Percentiles rank a stretch among this genome's conserved stretches.
Evolutionary conservation across 2,113 vertebrate genomes (phyloP).

Genomic region (Scomber scombrus): DNA sequence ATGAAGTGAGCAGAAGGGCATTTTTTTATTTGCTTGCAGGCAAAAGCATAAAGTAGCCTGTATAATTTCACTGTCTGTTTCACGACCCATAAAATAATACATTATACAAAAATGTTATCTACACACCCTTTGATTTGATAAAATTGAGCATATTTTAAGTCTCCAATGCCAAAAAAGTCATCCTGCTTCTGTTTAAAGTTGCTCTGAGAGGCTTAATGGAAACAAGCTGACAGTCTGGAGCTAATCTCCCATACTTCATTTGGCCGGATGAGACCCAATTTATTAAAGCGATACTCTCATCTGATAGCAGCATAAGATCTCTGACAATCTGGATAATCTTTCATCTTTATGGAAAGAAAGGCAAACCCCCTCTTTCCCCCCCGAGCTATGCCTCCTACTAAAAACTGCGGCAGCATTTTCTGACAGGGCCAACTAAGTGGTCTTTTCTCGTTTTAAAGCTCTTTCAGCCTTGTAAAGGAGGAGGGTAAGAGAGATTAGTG

Average conservation of each 20-base stretch:
- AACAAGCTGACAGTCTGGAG: slow-evolving; percentile 69
- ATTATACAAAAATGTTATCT: slow-evolving; percentile 13
- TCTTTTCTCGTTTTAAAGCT: slow-evolving; percentile 61
- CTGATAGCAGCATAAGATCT: slow-evolving; percentile 64
- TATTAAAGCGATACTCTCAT: slow-evolving; percentile 66
- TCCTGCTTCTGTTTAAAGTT: slow-evolving; percentile 11
- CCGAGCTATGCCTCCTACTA: slow-evolving; percentile 25
- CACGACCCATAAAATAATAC: not conserved
- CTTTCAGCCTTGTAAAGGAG: slow-evolving; percentile 54
- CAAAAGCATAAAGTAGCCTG: not conserved
- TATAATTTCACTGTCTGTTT: not conserved
- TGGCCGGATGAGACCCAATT: slow-evolving; percentile 65
- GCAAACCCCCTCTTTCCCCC: not conserved
- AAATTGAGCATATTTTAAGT: slow-evolving; percentile 56
- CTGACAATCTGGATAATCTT: slow-evolving; percentile 74
- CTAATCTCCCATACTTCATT: slow-evolving; percentile 77
- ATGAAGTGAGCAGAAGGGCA: too few relatives aligned
- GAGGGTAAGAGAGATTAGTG: slow-evolving; percentile 68
- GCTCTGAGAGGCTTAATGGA: slow-evolving; percentile 62
- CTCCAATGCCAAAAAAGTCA: slow-evolving; percentile 52
- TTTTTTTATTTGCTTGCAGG: slow-evolving; percentile 13
- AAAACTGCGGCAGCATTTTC: slow-evolving; percentile 51
- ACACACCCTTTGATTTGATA: slow-evolving; percentile 38
- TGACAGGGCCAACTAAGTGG: slow-evolving; percentile 72
- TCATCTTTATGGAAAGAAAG: slow-evolving; percentile 65